Evolutionary conservation across 2,113 vertebrate genomes (phyloP), one percentile per base, ranked within the genome.

Genomic region (Pao palembangensis): DNA sequence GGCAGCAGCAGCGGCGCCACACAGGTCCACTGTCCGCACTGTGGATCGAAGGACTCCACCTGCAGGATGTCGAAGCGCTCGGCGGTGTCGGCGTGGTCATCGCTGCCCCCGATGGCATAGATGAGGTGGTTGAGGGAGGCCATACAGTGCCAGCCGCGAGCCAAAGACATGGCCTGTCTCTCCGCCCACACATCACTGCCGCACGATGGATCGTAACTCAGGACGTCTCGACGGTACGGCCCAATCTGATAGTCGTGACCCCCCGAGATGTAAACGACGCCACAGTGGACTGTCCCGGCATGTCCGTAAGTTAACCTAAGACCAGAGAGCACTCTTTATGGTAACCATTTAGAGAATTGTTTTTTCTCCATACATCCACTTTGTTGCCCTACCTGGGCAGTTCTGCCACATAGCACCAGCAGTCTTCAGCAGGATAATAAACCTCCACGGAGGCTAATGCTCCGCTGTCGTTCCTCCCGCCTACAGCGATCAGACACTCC

Each of bases 131-230:
- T 84, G 28, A 96, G 77, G 52, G 95, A 94, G 44, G 94, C 94
- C 96, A 99, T 98, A 87, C 94, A 94, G 90, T 99, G 96, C 95
- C 96, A 98, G 13, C 95, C 95, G 0, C 95, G 88, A 0, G 95
- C 93, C 0, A 92, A 84, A 12, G 85, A 85, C 96, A 99, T 98
- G 1, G 94, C 87, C 74, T 88, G 92, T 34, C 91, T 88, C 66
- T 97, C 94, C 57, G 87, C 84, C 96, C 96, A 99, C 1, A 86
- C 80, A 0, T 93, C 93, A 0, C 78, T 86, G 0, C 82, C 91
- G 20, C 85, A 83, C 2, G 86, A 85, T 13, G 91, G 86, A 19
- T 96, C 93, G 0, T 96, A 98, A 69, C 94, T 96, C 57, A 99
- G 91, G 83, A 98, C 78, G 63, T 98, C 95, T 58, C 92, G 89